Base-by-base conservation (phyloP, 1,140 invertebrate genomes). In the Rhyzopertha dominica region DNA sequence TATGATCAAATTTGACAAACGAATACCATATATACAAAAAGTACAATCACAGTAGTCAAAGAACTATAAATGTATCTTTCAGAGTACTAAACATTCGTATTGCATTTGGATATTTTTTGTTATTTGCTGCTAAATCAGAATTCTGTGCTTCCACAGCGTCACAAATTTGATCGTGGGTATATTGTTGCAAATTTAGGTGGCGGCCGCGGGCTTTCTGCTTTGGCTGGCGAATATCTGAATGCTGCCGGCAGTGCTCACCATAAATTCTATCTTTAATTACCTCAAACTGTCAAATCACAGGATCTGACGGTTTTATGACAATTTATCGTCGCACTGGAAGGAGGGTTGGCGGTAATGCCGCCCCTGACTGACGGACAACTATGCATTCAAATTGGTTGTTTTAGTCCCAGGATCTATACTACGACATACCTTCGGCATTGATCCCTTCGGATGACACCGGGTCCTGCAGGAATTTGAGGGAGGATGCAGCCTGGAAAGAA, bases 301-400 rank as follows among this genome's bases (percentile, higher is more conserved):
- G 74, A 74, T 74, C 68, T 75, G 76, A 77, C 76, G 76, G 74
- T 77, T 78, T 78, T 77, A 78, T 78, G 76, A 78, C 76, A 75
- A 78, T 78, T 78, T 78, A 78, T 75, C 72, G 71, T 73, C 66
- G 73, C 73, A 58, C 61, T 62, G 59, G 56, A 64, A 59, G 63
- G 61, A 65, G 62, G 59, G 74, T 74, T 74, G 72, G 61, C 64
- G 57, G 66, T 73, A 75, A 76, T 76, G 74, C 72, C 73, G 69
- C 67, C n/a, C 70, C 66, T 76, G 75, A 77, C 70, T 78, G 76
- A 78, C 75, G 72, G 75, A 77, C 75, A 74, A 74, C 74, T 71
- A 78, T 78, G 76, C 76, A 78, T 78, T 78, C 76, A 77, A 78
- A 78, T 78, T 65, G 75, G 68, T 76, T 77, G 74, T 73, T 78